Evolutionary conservation across 2,797 vertebrate genomes (phyloP).

Genomic region (Micropoecilia bifurca): DNA sequence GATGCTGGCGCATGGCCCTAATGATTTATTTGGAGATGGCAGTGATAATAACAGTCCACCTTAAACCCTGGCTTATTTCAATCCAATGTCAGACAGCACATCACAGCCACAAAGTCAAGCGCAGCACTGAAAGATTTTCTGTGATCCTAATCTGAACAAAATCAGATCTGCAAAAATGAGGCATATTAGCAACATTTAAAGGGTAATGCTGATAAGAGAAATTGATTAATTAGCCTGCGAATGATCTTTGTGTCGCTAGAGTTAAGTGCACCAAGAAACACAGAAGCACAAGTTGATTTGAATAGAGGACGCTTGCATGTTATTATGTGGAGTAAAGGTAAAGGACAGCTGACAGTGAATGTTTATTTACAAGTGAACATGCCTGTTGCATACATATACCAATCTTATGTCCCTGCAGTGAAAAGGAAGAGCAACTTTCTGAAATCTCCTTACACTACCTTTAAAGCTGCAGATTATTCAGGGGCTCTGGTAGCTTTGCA

Average conservation of each 20-base stretch:
- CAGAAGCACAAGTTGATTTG: slow-evolving; percentile 13
- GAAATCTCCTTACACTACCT: background rate
- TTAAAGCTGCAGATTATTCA: background rate
- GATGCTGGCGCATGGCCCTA: slow-evolving; percentile 34
- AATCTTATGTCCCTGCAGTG: background rate
- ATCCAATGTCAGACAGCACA: slow-evolving; percentile 52
- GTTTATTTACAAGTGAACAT: slow-evolving; percentile 71
- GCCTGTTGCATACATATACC: background rate
- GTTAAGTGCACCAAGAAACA: slow-evolving; percentile 11
- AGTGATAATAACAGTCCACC: slow-evolving; percentile 53
- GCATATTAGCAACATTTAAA: slow-evolving; percentile 20
- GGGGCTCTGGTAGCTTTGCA: background rate
- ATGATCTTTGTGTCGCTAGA: background rate
- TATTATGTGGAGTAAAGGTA: slow-evolving; percentile 37
- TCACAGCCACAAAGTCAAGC: slow-evolving; percentile 54
- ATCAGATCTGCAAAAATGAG: slow-evolving; percentile 42
- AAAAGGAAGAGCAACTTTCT: background rate
- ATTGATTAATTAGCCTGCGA: slow-evolving; percentile 12
- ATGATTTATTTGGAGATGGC: slow-evolving; percentile 67
- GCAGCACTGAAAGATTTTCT: slow-evolving; percentile 54
- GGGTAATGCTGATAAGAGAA: slow-evolving; percentile 1
- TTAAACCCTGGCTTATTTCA: slow-evolving; percentile 60
- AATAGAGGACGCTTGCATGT: slow-evolving; percentile 40
- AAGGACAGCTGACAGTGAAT: slow-evolving; percentile 62
- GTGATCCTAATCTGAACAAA: slow-evolving; percentile 58